These are phyloP conservation scores for Pteromalus puparum DNA, from an alignment of 1,140 invertebrate species.

Conservation along the genomic window DNA sequence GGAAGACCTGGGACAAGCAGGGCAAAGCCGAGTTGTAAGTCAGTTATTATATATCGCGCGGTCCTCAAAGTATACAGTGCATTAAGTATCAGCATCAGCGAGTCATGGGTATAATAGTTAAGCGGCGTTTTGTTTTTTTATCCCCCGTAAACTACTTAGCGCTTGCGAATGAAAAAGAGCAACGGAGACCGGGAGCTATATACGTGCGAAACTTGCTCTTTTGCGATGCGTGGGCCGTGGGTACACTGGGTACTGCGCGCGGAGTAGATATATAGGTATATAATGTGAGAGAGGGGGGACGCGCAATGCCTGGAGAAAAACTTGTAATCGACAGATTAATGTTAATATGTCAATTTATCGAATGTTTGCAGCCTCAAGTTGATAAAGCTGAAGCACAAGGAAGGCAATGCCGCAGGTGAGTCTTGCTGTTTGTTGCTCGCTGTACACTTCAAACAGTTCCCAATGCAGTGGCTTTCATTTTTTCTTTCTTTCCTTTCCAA, in stretches of 20 bases:
- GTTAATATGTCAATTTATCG: slow-evolving; percentile 72
- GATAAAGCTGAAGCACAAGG: slow-evolving; percentile 73
- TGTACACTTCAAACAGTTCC: too few species aligned
- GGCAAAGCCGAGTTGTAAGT: slow-evolving; percentile 82
- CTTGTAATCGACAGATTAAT: slow-evolving; percentile 59
- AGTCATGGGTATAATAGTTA: too few species aligned
- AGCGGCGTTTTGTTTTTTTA: too few species aligned
- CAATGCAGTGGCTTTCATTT: neutral
- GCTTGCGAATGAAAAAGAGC: slow-evolving; percentile 6
- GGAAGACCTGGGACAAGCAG: slow-evolving; percentile 82
- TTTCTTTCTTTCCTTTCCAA: slow-evolving; percentile 26
- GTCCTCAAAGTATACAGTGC: slow-evolving; percentile 44
- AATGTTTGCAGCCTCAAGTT: slow-evolving; percentile 75
- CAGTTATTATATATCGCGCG: slow-evolving; percentile 58
- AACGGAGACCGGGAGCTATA: slow-evolving; percentile 13
- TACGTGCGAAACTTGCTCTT: neutral
- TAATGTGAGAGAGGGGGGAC: neutral
- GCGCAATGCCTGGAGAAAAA: neutral
- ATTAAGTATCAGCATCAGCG: too few species aligned
- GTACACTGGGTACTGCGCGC: neutral
- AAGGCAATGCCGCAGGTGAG: slow-evolving; percentile 71
- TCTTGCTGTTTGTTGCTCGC: neutral
- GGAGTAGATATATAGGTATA: neutral
- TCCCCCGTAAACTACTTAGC: neutral
- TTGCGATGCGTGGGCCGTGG: neutral